Base-by-base conservation (phyloP, 2,888 invertebrate genomes). In the Nemotelus pantherinus region DNA sequence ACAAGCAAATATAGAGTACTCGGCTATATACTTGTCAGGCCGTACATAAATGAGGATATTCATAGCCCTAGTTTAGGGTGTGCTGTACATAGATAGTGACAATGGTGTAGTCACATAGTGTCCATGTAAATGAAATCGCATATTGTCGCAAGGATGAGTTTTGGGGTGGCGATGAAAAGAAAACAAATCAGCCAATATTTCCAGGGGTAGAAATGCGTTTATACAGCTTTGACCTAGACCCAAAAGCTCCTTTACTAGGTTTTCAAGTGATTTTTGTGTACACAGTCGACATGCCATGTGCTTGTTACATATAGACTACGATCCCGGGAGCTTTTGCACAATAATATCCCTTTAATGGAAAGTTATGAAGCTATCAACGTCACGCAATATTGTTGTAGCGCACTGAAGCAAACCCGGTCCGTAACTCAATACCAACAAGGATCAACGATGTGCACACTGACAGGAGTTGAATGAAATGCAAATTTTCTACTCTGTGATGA, bases 221-320 rank as follows among this genome's bases (percentile, higher is more conserved):
- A 67, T 76, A 5, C 39, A 77, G 77, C 77, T 70, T 77, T 77
- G 77, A 77, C 77, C 77, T 77, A 77, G 77, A 77, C 77, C 77
- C 55, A 63, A 71, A 71, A 71, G 71, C 71, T 71, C 39, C 3
- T 1, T 41, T 48, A 48, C 50, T 4, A 25, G 25, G 39, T 25
- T 43, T 50, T 63, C 7, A 6, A 25, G 39, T 65, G 4, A n/a
- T n/a, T 10, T 5, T n/a, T 57, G 6, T 57, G 25, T 41, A 71
- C 57, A 44, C 3, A 3, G 44, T 48, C 1, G 5, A 43, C 10
- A 9, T 47, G 47, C 39, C 71, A 71, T 71, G 71, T 71, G 55
- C 71, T 71, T 44, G 44, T 10, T 53, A 45, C 9, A 6, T 55
- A 9, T 55, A 43, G 5, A 10, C 41, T 55, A 71, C 44, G 71